Conservation (phyloP, 2,113 vertebrate species). For the Pardalotus punctatus region DNA sequence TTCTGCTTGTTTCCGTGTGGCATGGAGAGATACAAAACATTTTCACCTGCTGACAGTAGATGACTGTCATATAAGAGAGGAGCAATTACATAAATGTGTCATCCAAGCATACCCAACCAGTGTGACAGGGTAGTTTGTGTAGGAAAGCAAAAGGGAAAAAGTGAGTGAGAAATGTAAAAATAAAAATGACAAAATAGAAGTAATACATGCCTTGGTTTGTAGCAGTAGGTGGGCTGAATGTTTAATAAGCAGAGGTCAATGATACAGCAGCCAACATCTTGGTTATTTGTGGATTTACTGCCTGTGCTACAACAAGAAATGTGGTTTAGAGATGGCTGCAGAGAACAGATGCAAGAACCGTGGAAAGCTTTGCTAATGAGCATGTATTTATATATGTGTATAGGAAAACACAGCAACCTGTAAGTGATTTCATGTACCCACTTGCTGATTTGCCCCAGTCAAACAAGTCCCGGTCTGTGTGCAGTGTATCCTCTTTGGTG, state of each 20-base stretch:
- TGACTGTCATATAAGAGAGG: not conserved
- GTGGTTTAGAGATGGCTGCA: not conserved
- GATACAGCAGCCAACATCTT: not conserved
- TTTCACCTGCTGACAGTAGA: not conserved
- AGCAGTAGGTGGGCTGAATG: not conserved
- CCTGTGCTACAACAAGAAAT: not conserved
- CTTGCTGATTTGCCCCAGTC: not conserved
- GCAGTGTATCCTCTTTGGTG: not conserved
- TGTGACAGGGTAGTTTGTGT: not conserved
- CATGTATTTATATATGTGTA: not conserved
- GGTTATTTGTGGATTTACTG: not conserved
- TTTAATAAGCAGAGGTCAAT: not conserved
- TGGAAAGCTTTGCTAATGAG: not conserved
- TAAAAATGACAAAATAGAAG: not conserved
- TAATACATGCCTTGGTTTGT: not conserved
- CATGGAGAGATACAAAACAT: not conserved
- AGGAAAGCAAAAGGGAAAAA: not conserved
- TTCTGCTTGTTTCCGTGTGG: not conserved
- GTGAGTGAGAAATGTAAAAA: not conserved
- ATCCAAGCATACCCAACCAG: not conserved
- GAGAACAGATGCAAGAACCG: not conserved
- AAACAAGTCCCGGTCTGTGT: not conserved
- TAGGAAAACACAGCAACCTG: not conserved
- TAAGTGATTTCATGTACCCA: not conserved
- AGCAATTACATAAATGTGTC: not conserved